Evolutionary conservation across 2,797 vertebrate species (phyloP).

Genomic region (Chaunax sp.): DNA sequence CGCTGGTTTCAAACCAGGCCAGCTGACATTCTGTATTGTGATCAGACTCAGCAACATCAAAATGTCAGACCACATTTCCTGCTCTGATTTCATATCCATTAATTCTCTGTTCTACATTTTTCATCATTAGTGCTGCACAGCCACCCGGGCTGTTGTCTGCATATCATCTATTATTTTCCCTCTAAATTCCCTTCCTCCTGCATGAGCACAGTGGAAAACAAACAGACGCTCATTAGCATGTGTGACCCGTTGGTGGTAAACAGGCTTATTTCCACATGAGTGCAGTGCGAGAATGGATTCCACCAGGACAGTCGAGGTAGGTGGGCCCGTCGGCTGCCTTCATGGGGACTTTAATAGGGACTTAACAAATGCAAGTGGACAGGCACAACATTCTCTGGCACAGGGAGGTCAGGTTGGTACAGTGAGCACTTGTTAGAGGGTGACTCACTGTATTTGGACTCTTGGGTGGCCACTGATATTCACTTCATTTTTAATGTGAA

Average conservation of each 20-base stretch:
- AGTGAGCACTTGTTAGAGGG: conserved; percentile 77
- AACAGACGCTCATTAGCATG: conserved; percentile 85
- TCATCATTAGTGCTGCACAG: conserved; percentile 68
- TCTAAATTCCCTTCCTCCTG: conserved; percentile 78
- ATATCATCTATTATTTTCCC: conserved; percentile 77
- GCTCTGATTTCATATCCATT: conserved; percentile 69
- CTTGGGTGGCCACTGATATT: conserved; percentile 83
- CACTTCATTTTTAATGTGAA: conserved; percentile 78
- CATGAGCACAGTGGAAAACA: conserved; percentile 81
- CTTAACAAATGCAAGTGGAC: conserved; percentile 85
- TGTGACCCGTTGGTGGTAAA: conserved; percentile 83
- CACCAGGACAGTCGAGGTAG: conserved; percentile 81
- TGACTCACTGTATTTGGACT: conserved; percentile 78
- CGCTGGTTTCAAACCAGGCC: conserved; percentile 33
- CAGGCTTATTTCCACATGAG: conserved; percentile 83
- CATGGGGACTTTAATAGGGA: conserved; percentile 78
- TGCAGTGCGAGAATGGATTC: conserved; percentile 80
- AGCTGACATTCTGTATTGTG: conserved; percentile 21
- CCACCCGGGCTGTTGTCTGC: conserved; percentile 71
- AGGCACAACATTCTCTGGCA: conserved; percentile 81
- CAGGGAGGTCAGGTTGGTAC: conserved; percentile 77
- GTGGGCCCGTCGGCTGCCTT: conserved; percentile 81
- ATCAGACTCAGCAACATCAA: conserved; percentile 38
- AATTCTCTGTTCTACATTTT: conserved; percentile 61
- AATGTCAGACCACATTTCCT: conserved; percentile 60